Percentiles rank a stretch among this genome's conserved stretches.
Evolutionary conservation across 2,797 vertebrate species (phyloP).

Genomic region (Nannoperca australis): DNA sequence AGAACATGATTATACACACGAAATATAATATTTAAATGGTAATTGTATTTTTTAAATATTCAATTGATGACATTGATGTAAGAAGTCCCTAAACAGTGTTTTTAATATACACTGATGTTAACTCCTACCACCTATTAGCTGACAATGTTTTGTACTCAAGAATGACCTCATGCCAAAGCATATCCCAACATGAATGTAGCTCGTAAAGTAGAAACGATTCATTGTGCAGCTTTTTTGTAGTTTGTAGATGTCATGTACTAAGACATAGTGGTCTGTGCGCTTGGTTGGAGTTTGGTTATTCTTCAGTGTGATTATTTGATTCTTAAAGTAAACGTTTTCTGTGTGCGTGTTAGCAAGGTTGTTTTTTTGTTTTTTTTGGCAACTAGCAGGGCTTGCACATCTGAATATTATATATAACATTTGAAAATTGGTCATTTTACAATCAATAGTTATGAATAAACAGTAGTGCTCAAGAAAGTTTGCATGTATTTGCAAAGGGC

Average conservation of each 20-base stretch:
- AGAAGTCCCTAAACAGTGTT: conserved; percentile 24
- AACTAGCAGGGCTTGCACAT: conserved; percentile 53
- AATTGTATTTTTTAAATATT: conserved; percentile 16
- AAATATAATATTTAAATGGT: conserved; percentile 4
- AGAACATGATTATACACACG: background rate
- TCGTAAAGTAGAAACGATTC: conserved; percentile 53
- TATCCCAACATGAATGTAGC: conserved; percentile 81
- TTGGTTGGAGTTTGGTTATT: conserved; percentile 31
- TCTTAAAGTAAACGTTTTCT: conserved; percentile 45
- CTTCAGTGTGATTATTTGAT: conserved; percentile 38
- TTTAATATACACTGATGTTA: conserved; percentile 5
- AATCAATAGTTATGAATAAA: conserved; percentile 41
- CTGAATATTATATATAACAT: conserved; percentile 42
- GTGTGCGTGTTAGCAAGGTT: conserved; percentile 21
- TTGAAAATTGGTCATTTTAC: conserved; percentile 43
- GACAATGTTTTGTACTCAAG: conserved; percentile 45
- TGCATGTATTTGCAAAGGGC: conserved; percentile 67
- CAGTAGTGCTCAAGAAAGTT: conserved; percentile 51
- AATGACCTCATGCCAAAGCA: conserved; percentile 78
- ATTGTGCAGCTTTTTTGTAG: conserved; percentile 68
- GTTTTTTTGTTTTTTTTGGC: conserved; percentile 20
- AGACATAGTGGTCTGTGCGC: conserved; percentile 18
- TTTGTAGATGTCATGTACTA: conserved; percentile 51
- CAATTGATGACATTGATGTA: conserved; percentile 10
- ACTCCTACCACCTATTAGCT: conserved; percentile 27